Evolutionary conservation across 2,797 vertebrate genomes (phyloP).

Genomic region (Sebastes baramenuke): DNA sequence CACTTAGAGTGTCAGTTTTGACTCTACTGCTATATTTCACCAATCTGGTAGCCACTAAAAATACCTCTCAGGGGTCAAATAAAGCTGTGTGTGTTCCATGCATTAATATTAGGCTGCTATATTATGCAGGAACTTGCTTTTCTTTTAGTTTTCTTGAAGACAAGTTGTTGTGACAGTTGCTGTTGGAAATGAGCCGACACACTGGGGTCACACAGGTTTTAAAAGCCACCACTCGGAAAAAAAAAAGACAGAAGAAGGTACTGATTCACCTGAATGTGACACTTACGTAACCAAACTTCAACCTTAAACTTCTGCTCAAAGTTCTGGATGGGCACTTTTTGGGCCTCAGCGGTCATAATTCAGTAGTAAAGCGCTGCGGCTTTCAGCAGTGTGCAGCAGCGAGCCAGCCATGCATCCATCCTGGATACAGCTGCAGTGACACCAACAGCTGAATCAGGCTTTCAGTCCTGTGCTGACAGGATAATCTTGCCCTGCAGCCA

Average conservation of each 20-base stretch:
- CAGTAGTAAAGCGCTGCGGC: not conserved
- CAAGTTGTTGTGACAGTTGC: not conserved
- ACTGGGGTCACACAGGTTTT: not conserved
- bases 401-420: constrained; percentile 40
- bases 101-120: not conserved
- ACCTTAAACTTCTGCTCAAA: not conserved
- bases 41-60: not conserved
- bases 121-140: not conserved
- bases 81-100: not conserved
- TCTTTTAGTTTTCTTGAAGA: not conserved
- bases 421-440: constrained; percentile 47
- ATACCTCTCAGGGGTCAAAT: not conserved
- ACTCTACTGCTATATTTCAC: not conserved
- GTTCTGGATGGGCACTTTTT: constrained; percentile 1
- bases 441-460: constrained; percentile 68
- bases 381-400: constrained; percentile 9
- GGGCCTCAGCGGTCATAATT: constrained; percentile 8
- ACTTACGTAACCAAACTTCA: not conserved
- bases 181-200: not conserved
- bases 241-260: not conserved
- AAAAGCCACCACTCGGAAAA: not conserved
- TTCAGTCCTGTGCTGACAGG: constrained; percentile 60
- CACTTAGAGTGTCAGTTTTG: not conserved
- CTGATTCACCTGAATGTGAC: constrained; percentile 4
- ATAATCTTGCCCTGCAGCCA: constrained; percentile 54